These are phyloP conservation scores for Neosilurus hyrtlii DNA, from an alignment of 2,797 vertebrate genomes.

Conservation along the genomic window DNA sequence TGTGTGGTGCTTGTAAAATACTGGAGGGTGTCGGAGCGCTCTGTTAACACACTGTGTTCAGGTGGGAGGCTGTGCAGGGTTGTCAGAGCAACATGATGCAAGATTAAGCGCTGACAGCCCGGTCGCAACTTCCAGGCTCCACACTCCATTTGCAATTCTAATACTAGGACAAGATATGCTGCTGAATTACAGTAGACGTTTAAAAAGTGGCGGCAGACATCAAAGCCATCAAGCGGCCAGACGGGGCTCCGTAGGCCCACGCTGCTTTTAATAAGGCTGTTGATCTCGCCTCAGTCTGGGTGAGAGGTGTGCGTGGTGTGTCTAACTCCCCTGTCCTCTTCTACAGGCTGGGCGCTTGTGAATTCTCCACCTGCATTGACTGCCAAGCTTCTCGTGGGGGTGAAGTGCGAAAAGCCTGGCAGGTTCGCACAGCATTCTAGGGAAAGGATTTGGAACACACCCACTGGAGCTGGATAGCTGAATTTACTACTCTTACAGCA, in stretches of 20 bases:
- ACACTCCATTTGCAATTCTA: constrained; percentile 65
- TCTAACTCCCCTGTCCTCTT: constrained; percentile 59
- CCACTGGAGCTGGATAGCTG: neutral
- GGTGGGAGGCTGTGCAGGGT: constrained; percentile 39
- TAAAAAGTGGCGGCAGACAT: constrained; percentile 57
- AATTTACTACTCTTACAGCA: constrained; percentile 14
- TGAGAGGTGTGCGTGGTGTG: constrained; percentile 49
- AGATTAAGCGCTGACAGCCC: constrained; percentile 62
- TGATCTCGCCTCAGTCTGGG: constrained; percentile 58
- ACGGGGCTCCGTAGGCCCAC: constrained; percentile 57
- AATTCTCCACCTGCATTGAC: constrained; percentile 45
- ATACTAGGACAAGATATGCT: constrained; percentile 59
- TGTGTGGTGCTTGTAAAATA: constrained; percentile 40
- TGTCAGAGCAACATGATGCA: constrained; percentile 56
- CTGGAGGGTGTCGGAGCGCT: constrained; percentile 47
- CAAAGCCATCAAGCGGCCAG: constrained; percentile 67
- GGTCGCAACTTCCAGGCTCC: constrained; percentile 59
- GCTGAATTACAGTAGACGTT: constrained; percentile 66
- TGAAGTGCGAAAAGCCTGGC: constrained; percentile 52
- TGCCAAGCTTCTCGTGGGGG: constrained; percentile 49
- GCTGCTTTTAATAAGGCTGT: constrained; percentile 62
- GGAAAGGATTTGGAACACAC: constrained; percentile 47
- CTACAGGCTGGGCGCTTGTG: constrained; percentile 47
- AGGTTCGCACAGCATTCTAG: constrained; percentile 51
- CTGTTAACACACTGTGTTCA: constrained; percentile 50